These are phyloP conservation scores for Meloidogyne hapla DNA, from an alignment of 1,140 invertebrate genomes.

Conservation along the genomic window DNA sequence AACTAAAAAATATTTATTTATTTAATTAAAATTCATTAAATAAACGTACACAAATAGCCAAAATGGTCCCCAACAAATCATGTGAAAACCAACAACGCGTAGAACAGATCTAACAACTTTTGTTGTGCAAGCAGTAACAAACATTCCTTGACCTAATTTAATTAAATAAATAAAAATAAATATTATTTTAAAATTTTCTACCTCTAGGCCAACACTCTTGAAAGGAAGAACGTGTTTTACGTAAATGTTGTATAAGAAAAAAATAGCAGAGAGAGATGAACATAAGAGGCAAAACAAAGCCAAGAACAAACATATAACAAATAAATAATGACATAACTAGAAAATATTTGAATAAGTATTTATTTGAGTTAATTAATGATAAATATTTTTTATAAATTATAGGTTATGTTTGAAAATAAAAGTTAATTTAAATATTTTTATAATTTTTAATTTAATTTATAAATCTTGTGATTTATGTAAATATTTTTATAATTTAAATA, in stretches of 20 bases:
- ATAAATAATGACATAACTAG: constrained; percentile 46
- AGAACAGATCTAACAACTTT: constrained; percentile 44
- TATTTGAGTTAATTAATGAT: no score
- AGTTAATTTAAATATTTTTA: not conserved
- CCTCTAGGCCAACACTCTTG: constrained; percentile 16
- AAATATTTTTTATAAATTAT: no score
- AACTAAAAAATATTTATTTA: constrained; percentile 24
- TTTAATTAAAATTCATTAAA: not conserved
- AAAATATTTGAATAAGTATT: not conserved
- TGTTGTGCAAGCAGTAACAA: constrained; percentile 48
- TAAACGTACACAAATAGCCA: constrained; percentile 25
- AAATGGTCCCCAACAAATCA: constrained; percentile 53
- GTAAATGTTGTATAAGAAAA: constrained; percentile 38
- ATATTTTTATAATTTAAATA: not conserved
- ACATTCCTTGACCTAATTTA: constrained; percentile 40
- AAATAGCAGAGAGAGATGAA: constrained; percentile 51
- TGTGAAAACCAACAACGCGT: constrained; percentile 53
- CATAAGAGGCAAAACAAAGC: constrained; percentile 43
- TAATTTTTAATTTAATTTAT: not conserved
- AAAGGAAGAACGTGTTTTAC: constrained; percentile 40
- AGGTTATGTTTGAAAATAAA: no score
- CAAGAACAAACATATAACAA: constrained; percentile 52
- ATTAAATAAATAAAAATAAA: constrained; percentile 33
- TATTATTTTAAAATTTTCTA: not conserved
- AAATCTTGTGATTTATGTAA: no score